Evolutionary conservation across 2,797 vertebrate genomes (phyloP).

Genomic region (Emydoidea blandingii): DNA sequence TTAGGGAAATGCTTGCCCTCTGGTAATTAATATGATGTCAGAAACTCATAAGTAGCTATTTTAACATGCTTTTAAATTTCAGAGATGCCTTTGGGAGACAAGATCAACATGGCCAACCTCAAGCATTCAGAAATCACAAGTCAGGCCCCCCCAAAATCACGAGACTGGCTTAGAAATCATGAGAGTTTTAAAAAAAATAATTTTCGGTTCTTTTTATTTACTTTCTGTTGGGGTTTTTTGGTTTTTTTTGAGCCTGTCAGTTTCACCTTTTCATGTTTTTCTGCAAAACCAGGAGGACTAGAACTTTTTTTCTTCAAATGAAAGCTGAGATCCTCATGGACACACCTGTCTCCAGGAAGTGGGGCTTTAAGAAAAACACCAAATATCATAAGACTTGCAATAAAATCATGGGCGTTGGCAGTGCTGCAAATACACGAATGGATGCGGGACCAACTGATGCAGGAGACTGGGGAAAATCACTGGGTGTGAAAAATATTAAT

Average conservation of each 20-base stretch:
- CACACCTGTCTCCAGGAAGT: neutral
- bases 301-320: neutral
- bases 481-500: neutral
- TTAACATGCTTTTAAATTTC: neutral
- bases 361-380: neutral
- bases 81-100: neutral
- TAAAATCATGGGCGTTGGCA: accelerated
- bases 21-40: neutral
- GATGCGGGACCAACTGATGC: neutral
- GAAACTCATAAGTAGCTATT: neutral
- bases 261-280: neutral
- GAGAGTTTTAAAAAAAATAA: neutral
- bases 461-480: neutral
- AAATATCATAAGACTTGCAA: neutral
- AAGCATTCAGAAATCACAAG: neutral
- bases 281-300: accelerated
- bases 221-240: neutral
- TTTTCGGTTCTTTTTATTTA: neutral
- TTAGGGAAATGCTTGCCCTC: neutral
- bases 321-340: neutral
- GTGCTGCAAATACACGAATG: accelerated
- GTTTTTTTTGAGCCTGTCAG: neutral
- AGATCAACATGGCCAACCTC: neutral
- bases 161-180: neutral
- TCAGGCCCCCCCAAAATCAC: neutral